A percentile compares a stretch with the other conserved stretches of the same genome.
phyloP scores from a whole-genome alignment of 2,888 invertebrate genomes.

The Macaria liturata region DNA sequence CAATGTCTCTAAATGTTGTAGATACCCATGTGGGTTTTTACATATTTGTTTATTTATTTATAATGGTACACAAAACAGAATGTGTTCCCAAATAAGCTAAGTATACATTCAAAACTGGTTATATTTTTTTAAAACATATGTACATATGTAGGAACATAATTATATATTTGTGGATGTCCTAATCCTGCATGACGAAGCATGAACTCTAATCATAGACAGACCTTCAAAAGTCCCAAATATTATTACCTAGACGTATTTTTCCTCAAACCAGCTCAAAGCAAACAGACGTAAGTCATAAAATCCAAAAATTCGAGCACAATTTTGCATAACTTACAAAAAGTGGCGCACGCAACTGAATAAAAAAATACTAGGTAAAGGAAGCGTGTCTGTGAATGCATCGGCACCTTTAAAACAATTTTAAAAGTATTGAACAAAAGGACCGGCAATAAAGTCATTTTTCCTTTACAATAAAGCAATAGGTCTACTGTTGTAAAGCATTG shows the following conservation, averaged over 20 bases:
- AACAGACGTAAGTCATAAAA: constrained; percentile 44
- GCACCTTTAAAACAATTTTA: constrained; percentile 60
- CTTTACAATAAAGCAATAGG: constrained; percentile 71
- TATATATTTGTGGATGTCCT: too few relatives aligned
- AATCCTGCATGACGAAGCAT: too few relatives aligned
- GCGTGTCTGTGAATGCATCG: constrained; percentile 50
- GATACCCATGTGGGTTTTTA: too few relatives aligned
- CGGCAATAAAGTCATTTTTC: constrained; percentile 67
- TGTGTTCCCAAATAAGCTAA: too few relatives aligned
- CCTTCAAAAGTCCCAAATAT: not conserved
- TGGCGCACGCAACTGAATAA: constrained; percentile 49
- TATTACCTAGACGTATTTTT: not conserved
- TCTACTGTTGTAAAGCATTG: constrained; percentile 72
- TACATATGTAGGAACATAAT: too few relatives aligned
- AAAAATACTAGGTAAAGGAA: constrained; percentile 36
- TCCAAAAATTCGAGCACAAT: constrained; percentile 37
- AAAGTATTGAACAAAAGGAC: constrained; percentile 52
- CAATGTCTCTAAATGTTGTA: too few relatives aligned
- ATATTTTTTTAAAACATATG: too few relatives aligned
- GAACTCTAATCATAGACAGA: not conserved
- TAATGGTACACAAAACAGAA: too few relatives aligned
- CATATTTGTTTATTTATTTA: too few relatives aligned
- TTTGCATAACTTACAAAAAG: constrained; percentile 56
- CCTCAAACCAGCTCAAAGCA: constrained; percentile 18
- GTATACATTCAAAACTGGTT: too few relatives aligned